A percentile compares a stretch with the other conserved stretches of the same genome.
Evolutionary conservation across 1,140 invertebrate genomes (phyloP).

Genomic region (Nautilus pompilius): DNA sequence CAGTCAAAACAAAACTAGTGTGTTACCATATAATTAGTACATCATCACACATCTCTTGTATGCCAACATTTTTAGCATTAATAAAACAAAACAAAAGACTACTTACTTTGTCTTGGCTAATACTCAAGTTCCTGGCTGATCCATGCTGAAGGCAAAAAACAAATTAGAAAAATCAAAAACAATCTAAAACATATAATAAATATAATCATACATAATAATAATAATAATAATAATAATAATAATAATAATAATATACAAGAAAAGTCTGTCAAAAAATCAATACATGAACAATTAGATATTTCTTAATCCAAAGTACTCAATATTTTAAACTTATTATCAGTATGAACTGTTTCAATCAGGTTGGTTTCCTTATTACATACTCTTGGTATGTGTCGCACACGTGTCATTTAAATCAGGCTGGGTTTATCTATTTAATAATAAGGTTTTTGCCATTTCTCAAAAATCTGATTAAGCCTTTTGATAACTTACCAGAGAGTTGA

Average conservation of each 20-base stretch:
- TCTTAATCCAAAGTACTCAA: not conserved
- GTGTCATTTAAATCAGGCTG: too few relatives aligned
- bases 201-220: slow-evolving; percentile 8
- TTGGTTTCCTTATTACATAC: too few relatives aligned
- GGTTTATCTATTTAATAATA: too few relatives aligned
- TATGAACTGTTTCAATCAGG: too few relatives aligned
- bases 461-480: too few relatives aligned
- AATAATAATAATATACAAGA: not conserved
- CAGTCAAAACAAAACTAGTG: not conserved
- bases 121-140: slow-evolving; percentile 83
- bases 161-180: too few relatives aligned
- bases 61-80: slow-evolving; percentile 4
- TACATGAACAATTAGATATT: slow-evolving; percentile 3
- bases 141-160: slow-evolving; percentile 70
- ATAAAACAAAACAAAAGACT: not conserved
- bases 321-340: not conserved
- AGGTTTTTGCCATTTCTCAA: too few relatives aligned
- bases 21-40: not conserved
- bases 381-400: too few relatives aligned
- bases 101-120: slow-evolving; percentile 78
- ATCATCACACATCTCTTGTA: slow-evolving; percentile 5
- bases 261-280: too few relatives aligned
- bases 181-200: too few relatives aligned
- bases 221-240: not conserved
- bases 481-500: too few relatives aligned